phyloP scores from a whole-genome alignment of 2,113 vertebrate genomes.

The Dasyornis broadbenti region DNA sequence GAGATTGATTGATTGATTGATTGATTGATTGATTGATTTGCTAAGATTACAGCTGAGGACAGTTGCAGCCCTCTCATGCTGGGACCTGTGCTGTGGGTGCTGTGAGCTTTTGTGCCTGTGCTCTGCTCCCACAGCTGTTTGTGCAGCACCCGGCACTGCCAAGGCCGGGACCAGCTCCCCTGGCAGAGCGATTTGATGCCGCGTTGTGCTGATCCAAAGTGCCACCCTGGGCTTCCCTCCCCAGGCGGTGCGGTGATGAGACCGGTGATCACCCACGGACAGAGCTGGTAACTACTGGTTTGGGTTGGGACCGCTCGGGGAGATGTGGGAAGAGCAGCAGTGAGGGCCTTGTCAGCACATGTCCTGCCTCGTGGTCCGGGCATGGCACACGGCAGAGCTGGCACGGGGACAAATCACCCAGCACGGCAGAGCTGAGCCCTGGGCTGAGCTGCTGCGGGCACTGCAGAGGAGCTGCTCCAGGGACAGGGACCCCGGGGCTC shows the following conservation, averaged over 20 bases:
- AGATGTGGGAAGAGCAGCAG: neutral
- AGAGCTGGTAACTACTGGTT: neutral
- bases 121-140: neutral
- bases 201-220: accelerated
- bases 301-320: neutral
- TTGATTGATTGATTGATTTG: neutral
- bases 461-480: neutral
- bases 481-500: neutral
- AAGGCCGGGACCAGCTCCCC: neutral
- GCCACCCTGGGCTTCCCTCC: neutral
- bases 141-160: neutral
- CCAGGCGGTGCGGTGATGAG: accelerated
- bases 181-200: neutral
- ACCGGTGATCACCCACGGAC: neutral
- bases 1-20: neutral
- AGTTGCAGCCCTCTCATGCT: neutral
- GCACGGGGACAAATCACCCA: accelerated
- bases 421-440: neutral
- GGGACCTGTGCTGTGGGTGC: neutral
- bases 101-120: accelerated
- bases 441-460: neutral
- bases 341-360: neutral
- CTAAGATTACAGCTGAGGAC: neutral
- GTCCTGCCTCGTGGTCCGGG: neutral
- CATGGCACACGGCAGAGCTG: neutral